Percentiles rank a stretch among this genome's conserved stretches.
These are phyloP conservation scores for Kryptopterus vitreolus DNA, from an alignment of 2,797 vertebrate genomes.

Conservation along the genomic window DNA sequence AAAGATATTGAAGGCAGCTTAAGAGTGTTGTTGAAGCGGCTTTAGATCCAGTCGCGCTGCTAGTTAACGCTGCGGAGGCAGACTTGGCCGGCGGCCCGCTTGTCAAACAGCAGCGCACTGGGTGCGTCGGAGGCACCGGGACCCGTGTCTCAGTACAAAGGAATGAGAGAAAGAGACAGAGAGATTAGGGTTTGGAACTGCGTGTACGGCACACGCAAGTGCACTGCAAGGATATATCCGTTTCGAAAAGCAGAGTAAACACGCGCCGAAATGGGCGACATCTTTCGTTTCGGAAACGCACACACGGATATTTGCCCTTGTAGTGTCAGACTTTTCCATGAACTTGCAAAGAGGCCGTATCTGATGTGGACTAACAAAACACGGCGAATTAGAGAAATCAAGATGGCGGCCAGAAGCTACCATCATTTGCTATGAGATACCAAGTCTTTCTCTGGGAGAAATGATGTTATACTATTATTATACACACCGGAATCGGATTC, in stretches of 20 bases:
- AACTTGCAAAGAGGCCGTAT: constrained; percentile 9
- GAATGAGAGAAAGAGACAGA: constrained; percentile 5
- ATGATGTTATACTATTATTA: too few species aligned
- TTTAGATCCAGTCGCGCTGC: constrained; percentile 36
- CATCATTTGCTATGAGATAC: background rate
- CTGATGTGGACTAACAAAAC: background rate
- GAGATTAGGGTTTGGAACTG: background rate
- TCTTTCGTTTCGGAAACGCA: background rate
- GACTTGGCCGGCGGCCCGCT: constrained; percentile 22
- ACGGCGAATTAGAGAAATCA: background rate
- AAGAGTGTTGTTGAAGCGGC: constrained; percentile 29
- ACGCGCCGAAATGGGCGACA: background rate
- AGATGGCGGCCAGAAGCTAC: background rate
- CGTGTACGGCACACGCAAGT: background rate
- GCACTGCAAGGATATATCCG: background rate
- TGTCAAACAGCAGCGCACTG: constrained; percentile 11
- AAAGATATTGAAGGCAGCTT: constrained; percentile 17
- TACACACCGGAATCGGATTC: background rate
- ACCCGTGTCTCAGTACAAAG: constrained; percentile 15
- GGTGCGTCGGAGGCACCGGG: constrained; percentile 15
- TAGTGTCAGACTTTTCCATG: constrained; percentile 33
- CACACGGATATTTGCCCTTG: constrained; percentile 18
- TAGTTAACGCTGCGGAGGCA: constrained; percentile 13
- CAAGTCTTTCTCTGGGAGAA: too few species aligned
- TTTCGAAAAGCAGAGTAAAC: background rate